Evolutionary conservation across 2,888 invertebrate species (phyloP), one percentile per base, ranked within the genome.

Genomic region (Pyrocoelia pectoralis): DNA sequence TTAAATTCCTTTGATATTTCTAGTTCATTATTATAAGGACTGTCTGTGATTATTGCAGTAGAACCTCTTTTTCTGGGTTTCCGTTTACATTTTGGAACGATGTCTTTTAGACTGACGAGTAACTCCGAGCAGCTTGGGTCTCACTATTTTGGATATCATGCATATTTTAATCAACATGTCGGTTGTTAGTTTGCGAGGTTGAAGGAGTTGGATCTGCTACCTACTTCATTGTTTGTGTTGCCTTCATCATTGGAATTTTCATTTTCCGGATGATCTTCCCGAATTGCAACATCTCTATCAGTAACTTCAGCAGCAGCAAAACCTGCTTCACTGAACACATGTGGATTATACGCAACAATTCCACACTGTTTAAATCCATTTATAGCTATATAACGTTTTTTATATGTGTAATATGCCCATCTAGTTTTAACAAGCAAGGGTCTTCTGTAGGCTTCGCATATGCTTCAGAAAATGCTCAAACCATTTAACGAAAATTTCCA

Each of bases 221-320:
- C n/a, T n/a, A n/a, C n/a, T n/a, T n/a, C n/a, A n/a, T n/a, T n/a
- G n/a, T n/a, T n/a, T 41, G 12, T 41, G 41, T 41, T 41, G 13
- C 13, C 13, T 13, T 41, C n/a, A n/a, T 48, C 19, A 41, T 41
- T 13, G 14, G 15, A 18, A 48, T 29, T 51, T 51, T 51, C 52
- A n/a, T 24, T 29, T 28, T 33, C 29, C 28, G 13, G 14, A 51
- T 51, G 13, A 51, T 51, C 12, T 51, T 9, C 52, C 1, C 13
- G 8, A 51, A 29, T 15, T 24, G 2, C 52, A 51, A 51, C 28
- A 51, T 51, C 52, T 51, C 33, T 24, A 28, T 51, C 52, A 29
- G 52, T 51, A 29, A 51, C 52, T 51, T 51, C 29, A 51, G 28
- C 12, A 29, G 52, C n/a, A n/a, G n/a, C n/a, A n/a, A n/a, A n/a